phyloP scores from a whole-genome alignment of 2,888 invertebrate species.

The Philopedon plagiatum region DNA sequence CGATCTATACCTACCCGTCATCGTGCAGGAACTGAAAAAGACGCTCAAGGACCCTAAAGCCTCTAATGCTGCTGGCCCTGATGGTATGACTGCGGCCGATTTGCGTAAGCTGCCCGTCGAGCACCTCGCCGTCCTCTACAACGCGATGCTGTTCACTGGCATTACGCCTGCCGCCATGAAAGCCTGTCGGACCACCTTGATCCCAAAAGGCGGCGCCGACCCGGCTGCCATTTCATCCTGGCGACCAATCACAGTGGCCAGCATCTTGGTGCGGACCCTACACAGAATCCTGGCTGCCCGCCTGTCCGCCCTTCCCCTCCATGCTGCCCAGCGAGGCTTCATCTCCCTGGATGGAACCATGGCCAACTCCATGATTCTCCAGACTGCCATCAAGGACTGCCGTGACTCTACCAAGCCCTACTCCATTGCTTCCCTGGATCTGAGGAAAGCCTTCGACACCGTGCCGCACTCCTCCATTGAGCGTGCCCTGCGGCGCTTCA shows the following conservation, averaged over 20 bases:
- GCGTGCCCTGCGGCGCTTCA: slow-evolving; percentile 28
- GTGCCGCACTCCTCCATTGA: slow-evolving; percentile 42
- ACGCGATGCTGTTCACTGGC: slow-evolving; percentile 20
- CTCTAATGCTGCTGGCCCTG: slow-evolving; percentile 41
- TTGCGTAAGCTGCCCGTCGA: slow-evolving; percentile 2
- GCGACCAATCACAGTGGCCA: slow-evolving; percentile 47
- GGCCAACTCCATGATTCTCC: slow-evolving; percentile 45
- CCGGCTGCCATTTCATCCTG: slow-evolving; percentile 12
- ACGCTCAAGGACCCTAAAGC: slow-evolving; percentile 12
- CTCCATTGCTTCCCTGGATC: slow-evolving; percentile 42
- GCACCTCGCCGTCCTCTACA: slow-evolving; percentile 26
- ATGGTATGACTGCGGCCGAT: slow-evolving; percentile 33
- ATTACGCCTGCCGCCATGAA: slow-evolving; percentile 17
- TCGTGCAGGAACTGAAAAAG: not conserved
- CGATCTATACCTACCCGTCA: slow-evolving; percentile 7
- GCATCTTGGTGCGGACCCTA: slow-evolving; percentile 22
- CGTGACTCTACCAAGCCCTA: slow-evolving; percentile 4
- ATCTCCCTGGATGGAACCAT: slow-evolving; percentile 27
- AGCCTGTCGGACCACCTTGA: slow-evolving; percentile 36
- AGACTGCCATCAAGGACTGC: slow-evolving; percentile 28
- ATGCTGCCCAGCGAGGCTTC: slow-evolving; percentile 47
- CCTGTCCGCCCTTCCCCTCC: slow-evolving; percentile 20
- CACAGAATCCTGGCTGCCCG: slow-evolving; percentile 32
- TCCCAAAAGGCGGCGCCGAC: slow-evolving; percentile 42
- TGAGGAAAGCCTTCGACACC: slow-evolving; percentile 50